Percentiles rank a stretch among this genome's conserved stretches.
Evolutionary conservation across 2,113 vertebrate species (phyloP).

Genomic region (Ellobius talpinus): DNA sequence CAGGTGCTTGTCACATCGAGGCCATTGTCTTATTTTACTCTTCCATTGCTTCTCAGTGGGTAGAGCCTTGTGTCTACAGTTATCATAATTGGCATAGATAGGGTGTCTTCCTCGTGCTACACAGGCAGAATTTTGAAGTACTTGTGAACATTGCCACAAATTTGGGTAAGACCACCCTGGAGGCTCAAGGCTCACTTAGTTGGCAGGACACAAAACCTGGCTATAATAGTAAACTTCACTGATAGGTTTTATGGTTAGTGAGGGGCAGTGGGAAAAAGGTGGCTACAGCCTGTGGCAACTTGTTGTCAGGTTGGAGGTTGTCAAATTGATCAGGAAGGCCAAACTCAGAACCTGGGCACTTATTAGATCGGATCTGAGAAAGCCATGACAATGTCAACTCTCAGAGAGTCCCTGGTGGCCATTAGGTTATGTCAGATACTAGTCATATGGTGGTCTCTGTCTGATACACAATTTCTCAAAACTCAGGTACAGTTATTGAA

Average conservation of each 20-base stretch:
- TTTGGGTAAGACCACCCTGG: not conserved
- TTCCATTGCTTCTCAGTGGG: not conserved
- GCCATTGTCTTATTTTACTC: not conserved
- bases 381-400: too few species aligned
- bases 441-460: not conserved
- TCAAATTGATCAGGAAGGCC: too few species aligned
- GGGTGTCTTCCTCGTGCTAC: not conserved
- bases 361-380: not conserved
- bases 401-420: not conserved
- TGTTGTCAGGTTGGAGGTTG: too few species aligned
- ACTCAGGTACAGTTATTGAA: too few species aligned
- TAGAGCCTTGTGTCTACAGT: too few species aligned
- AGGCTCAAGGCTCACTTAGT: not conserved
- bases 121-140: not conserved
- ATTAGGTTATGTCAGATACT: too few species aligned
- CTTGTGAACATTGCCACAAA: not conserved
- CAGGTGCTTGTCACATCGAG: too few species aligned
- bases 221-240: not conserved
- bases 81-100: not conserved
- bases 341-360: not conserved
- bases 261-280: not conserved
- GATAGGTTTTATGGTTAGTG: not conserved
- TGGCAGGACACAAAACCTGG: not conserved
- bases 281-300: not conserved
- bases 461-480: too few species aligned